Evolutionary conservation across 2,888 invertebrate species (phyloP), one percentile per base, ranked within the genome.

Genomic region (Drosophila greeni): DNA sequence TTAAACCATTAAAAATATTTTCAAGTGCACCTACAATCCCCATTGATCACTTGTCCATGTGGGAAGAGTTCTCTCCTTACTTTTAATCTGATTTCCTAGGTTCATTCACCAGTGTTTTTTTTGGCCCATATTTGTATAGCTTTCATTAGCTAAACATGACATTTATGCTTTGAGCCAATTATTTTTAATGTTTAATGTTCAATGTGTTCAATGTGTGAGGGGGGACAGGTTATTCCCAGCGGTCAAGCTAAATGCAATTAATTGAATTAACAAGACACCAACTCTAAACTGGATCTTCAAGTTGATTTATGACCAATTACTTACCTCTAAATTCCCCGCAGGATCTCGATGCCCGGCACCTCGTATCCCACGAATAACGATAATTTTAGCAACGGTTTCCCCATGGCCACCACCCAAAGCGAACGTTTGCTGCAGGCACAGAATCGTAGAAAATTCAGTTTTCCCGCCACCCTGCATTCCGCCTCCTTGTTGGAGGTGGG

Each of bases 361-460:
- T 83, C 86, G 51, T 76, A 75, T 67, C 86, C 86, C 31, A 71
- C 72, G 56, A 86, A 85, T 59, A 86, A 85, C 64, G 87, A 86
- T 42, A 86, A 86, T 43, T 85, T 86, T 67, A 84, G 82, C 71
- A 74, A 76, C 75, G 85, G 86, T 6, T 86, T 83, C 53, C 80
- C 83, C 29, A 72, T 73, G 72, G 73, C 76, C 24, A 81, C 72
- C 52, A 82, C 84, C 45, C 87, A 87, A 62, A 83, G 84, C 9
- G 77, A 85, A 65, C 73, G 83, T 20, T 48, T 86, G 51, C 70
- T 83, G 34, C 85, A 88, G 55, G 80, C 87, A 4, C 85, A 87
- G 60, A 87, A 86, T 39, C 88, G 89, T 39, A 87, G 92, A 67
- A 92, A 92, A 85, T 90, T 91, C 73, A 92, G 92, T 79, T 91